These are phyloP conservation scores for Propithecus deckenii DNA, from an alignment of 2,797 vertebrate genomes.

Conservation along the genomic window DNA sequence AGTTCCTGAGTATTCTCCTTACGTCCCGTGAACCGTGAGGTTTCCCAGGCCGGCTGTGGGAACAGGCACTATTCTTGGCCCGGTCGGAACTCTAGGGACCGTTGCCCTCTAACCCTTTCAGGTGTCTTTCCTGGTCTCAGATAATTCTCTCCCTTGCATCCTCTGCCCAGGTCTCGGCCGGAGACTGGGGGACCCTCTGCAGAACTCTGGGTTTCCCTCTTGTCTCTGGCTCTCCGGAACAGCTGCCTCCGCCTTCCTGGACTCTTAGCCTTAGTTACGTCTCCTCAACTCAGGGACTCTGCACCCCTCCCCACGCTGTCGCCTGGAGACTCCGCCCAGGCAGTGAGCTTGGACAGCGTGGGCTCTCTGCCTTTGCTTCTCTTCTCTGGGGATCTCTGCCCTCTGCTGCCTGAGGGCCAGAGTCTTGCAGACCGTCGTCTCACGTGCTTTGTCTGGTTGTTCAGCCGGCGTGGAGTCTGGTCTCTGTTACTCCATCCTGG, in stretches of 20 bases:
- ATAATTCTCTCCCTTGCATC: no score
- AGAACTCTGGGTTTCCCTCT: neutral
- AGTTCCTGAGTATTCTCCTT: neutral
- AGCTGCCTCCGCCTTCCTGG: neutral
- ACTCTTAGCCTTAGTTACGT: neutral
- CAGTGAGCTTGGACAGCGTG: neutral
- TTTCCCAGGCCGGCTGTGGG: neutral
- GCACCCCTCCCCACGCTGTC: rapidly evolving
- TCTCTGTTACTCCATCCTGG: neutral
- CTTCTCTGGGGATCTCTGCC: neutral
- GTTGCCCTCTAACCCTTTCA: no score
- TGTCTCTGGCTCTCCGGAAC: neutral
- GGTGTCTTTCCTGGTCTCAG: neutral
- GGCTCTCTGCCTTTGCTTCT: neutral
- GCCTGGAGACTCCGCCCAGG: neutral
- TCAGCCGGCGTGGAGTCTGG: neutral
- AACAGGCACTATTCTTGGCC: no score
- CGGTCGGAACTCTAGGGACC: neutral
- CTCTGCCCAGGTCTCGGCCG: rapidly evolving
- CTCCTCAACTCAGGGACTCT: neutral
- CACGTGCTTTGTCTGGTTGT: neutral
- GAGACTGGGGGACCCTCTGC: no score
- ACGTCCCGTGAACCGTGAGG: rapidly evolving
- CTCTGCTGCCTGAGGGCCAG: neutral
- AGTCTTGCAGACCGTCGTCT: neutral